Percentiles rank a stretch among this genome's conserved stretches.
Conservation (phyloP, 1,140 invertebrate species). For the Drosophila sucinea region DNA sequence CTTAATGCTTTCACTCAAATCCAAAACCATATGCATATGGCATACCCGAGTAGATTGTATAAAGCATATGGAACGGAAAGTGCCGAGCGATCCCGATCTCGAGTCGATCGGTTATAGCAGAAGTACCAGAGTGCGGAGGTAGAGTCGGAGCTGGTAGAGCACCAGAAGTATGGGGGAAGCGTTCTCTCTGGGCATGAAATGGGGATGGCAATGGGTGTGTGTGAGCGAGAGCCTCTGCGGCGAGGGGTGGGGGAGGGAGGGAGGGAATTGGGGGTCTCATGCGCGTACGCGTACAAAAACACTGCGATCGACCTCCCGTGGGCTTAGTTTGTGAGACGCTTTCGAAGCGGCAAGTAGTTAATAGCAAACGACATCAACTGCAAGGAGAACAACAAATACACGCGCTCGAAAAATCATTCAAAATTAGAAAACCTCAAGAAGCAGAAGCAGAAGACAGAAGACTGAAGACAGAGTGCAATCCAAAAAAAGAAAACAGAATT, state of each 20-base stretch:
- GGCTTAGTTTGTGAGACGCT: conserved; percentile 80
- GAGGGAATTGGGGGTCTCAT: background rate
- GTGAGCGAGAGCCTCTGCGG: conserved; percentile 27
- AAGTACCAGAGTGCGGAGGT: conserved; percentile 4
- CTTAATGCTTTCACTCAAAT: conserved; percentile 49
- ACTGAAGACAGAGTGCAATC: conserved; percentile 29
- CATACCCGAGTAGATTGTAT: conserved; percentile 22
- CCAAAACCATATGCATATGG: conserved; percentile 38
- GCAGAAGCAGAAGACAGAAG: conserved; percentile 14
- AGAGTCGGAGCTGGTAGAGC: conserved; percentile 17
- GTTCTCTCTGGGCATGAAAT: conserved; percentile 10
- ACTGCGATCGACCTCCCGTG: conserved; percentile 73
- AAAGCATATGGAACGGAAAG: conserved; percentile 51
- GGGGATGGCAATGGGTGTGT: conserved; percentile 15
- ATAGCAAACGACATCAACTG: conserved; percentile 48
- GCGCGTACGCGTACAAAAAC: conserved; percentile 67
- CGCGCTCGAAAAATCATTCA: conserved; percentile 49
- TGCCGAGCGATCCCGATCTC: conserved; percentile 51
- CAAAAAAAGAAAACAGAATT: conserved; percentile 11
- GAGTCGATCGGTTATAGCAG: conserved; percentile 25
- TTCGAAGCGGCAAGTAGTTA: conserved; percentile 74
- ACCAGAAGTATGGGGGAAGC: conserved; percentile 12
- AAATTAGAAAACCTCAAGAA: conserved; percentile 44
- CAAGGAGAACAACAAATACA: conserved; percentile 25
- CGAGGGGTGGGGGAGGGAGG: background rate